A percentile compares a stretch with the other conserved stretches of the same genome.
These are phyloP conservation scores for Lamellibrachia luymesi DNA, from an alignment of 1,140 invertebrate species.

Conservation along the genomic window DNA sequence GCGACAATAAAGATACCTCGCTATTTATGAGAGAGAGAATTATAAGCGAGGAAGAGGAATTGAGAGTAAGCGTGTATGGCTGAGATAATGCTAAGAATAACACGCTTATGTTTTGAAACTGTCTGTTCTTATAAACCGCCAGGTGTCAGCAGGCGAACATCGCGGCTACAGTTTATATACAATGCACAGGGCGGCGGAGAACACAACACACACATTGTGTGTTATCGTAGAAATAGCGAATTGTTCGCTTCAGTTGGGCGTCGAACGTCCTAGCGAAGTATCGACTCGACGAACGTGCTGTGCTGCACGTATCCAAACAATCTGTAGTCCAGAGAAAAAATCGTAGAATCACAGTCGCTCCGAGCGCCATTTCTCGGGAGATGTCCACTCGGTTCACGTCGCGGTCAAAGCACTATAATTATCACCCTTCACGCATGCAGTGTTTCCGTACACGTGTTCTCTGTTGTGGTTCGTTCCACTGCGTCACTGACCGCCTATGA, in stretches of 20 bases:
- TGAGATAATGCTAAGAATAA: neutral
- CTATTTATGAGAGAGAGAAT: neutral
- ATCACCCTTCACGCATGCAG: neutral
- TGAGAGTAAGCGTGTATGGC: neutral
- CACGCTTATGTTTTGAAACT: neutral
- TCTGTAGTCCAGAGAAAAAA: neutral
- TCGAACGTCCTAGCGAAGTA: neutral
- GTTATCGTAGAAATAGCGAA: neutral
- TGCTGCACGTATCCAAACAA: neutral
- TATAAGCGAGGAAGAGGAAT: neutral
- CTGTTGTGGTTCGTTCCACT: neutral
- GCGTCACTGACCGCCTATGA: neutral
- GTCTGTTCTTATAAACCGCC: neutral
- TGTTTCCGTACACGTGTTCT: neutral
- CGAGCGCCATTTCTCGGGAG: neutral
- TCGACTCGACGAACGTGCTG: neutral
- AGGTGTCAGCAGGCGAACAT: neutral
- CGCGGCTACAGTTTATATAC: neutral
- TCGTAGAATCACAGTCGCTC: neutral
- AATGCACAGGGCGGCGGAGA: neutral
- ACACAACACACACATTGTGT: neutral
- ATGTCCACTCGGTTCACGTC: neutral
- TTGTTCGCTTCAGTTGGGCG: neutral
- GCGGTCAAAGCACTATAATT: neutral
- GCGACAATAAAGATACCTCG: neutral